Evolutionary conservation across 1,140 invertebrate genomes (phyloP).

Genomic region (Anastrepha obliqua): DNA sequence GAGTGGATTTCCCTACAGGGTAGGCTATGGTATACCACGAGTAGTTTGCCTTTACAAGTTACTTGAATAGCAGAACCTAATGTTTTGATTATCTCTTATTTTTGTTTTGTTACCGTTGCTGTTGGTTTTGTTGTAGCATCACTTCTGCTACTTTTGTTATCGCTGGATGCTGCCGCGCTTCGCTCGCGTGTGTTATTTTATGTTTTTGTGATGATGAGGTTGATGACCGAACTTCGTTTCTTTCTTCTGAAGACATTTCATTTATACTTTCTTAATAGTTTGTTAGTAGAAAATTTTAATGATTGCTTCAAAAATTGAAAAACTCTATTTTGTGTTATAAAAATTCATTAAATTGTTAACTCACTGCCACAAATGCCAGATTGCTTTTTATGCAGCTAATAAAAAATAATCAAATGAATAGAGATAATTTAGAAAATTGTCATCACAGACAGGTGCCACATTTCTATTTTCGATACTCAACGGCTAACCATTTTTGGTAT

Average conservation of each 20-base stretch:
- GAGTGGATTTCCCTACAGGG: not conserved
- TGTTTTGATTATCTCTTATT: slow-evolving; percentile 1
- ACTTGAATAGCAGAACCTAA: slow-evolving; percentile 21
- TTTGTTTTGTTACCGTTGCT: not conserved
- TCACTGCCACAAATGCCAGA: not conserved
- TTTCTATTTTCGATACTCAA: not conserved
- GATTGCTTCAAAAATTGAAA: not conserved
- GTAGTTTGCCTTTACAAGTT: not conserved
- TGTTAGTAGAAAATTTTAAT: not conserved
- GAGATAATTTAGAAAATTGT: slow-evolving; percentile 3
- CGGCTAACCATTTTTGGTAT: not conserved
- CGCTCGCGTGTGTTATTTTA: not conserved
- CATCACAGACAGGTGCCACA: not conserved
- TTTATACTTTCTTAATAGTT: not conserved
- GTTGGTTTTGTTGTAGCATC: not conserved
- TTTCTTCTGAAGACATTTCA: not conserved
- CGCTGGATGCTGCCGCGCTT: too few species aligned
- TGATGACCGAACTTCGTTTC: not conserved
- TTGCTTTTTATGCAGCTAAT: not conserved
- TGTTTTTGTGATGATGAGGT: slow-evolving; percentile 6
- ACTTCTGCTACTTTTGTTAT: not conserved
- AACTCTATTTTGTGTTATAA: not conserved
- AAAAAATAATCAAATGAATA: slow-evolving; percentile 26
- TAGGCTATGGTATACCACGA: not conserved
- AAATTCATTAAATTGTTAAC: not conserved